Evolutionary conservation across 2,797 vertebrate species (phyloP), one percentile per base, ranked within the genome.

Genomic region (Poeciliopsis paucimaculata): DNA sequence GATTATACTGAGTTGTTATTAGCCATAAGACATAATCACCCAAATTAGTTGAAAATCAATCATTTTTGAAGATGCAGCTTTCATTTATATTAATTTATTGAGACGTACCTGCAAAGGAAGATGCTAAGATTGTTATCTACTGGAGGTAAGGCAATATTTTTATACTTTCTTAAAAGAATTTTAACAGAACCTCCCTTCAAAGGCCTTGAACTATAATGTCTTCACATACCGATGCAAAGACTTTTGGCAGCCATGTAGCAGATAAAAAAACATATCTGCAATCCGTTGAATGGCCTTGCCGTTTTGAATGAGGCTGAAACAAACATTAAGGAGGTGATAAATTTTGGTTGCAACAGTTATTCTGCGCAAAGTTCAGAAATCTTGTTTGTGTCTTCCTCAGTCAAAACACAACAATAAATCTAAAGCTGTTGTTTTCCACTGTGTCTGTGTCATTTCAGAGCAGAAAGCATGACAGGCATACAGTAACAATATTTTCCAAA

Each of bases 401-500:
- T 70, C 74, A 68, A 71, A 77, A 79, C 51, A 68, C 43, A 78
- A 46, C 28, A 75, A 41, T 78, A 71, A 70, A 78, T 77, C 68
- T 79, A 18, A 13, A 2, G n/a, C 2, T 47, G 13, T 76, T 39
- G 28, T 31, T 79, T 16, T 71, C 28, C 70, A 49, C 10, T 57
- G 41, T 13, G 57, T 60, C 31, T 34, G 47, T 11, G n/a, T 23
- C 2, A 0, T 20, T 8, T 36, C 4, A 41, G 31, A 75, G 47
- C 43, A 77, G 36, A 80, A 28, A 62, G 31, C 34, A 18, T 55
- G 46, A 55, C 53, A 83, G 49, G 10, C 13, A 1, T 26, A 46
- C 43, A 16, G 45, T 62, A 77, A 75, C 39, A 79, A 60, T 62
- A 62, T 43, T 46, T 75, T 53, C 41, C 41, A 28, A n/a, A 78